These are phyloP conservation scores for Trinectes maculatus DNA, from an alignment of 2,113 vertebrate species.

Conservation along the genomic window DNA sequence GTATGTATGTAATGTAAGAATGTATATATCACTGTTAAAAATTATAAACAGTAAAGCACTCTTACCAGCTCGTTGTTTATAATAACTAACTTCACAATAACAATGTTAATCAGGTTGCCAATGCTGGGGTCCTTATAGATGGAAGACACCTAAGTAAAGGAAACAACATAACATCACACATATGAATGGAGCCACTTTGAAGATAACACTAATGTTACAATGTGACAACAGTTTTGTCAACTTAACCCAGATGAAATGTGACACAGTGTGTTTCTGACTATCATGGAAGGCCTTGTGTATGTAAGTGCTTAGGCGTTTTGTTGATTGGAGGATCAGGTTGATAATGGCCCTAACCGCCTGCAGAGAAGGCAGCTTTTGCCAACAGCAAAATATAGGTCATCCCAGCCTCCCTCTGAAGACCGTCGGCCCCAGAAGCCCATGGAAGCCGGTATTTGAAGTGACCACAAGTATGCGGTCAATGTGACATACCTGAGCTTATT, in stretches of 20 bases:
- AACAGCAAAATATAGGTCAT: constrained; percentile 79
- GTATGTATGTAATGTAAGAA: too few species aligned
- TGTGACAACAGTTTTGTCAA: neutral
- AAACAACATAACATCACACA: constrained; percentile 8
- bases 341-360: constrained; percentile 59
- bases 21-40: neutral
- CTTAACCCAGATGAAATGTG: constrained; percentile 1
- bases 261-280: neutral
- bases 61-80: constrained; percentile 96
- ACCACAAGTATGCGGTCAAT: constrained; percentile 61
- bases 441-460: constrained; percentile 68
- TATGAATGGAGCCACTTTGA: neutral
- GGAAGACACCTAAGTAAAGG: constrained; percentile 90
- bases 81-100: constrained; percentile 96
- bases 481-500: constrained; percentile 77
- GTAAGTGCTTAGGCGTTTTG: constrained; percentile 38
- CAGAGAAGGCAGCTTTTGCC: constrained; percentile 65
- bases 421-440: constrained; percentile 44
- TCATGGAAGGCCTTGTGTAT: constrained; percentile 11
- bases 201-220: neutral
- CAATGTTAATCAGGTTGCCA: constrained; percentile 98
- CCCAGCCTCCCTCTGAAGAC: constrained; percentile 54
- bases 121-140: constrained; percentile 99
- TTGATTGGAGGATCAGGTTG: constrained; percentile 64
- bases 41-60: neutral